phyloP scores from a whole-genome alignment of 2,888 invertebrate genomes.

The Vandiemenella viatica region DNA sequence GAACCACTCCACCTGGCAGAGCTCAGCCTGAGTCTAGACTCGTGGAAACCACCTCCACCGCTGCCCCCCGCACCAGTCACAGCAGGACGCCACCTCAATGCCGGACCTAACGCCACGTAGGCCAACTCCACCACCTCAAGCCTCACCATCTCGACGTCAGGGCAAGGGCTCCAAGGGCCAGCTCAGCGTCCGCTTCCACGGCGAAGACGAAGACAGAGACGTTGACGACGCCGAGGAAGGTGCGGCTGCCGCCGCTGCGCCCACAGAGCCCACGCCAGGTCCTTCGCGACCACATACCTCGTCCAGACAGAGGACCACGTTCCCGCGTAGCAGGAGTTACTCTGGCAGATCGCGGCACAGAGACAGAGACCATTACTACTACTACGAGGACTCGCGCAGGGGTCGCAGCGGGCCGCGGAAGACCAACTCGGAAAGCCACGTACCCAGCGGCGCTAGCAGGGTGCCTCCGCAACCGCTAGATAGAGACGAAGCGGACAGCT shows the following conservation, averaged over 20 bases:
- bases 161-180: constrained; percentile 23
- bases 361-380: constrained; percentile 15
- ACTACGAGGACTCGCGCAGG: constrained; percentile 27
- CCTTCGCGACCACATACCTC: constrained; percentile 3
- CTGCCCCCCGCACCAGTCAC: too few species aligned
- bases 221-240: constrained; percentile 1
- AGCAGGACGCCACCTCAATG: constrained; percentile 32
- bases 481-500: constrained; percentile 59
- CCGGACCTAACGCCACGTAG: constrained; percentile 37
- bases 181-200: constrained; percentile 38
- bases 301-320: constrained; percentile 12
- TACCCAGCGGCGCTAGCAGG: constrained; percentile 35
- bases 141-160: too few species aligned
- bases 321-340: constrained; percentile 19
- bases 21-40: constrained; percentile 36
- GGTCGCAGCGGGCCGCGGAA: constrained; percentile 29
- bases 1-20: constrained; percentile 43
- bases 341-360: constrained; percentile 12
- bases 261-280: not conserved
- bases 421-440: constrained; percentile 25
- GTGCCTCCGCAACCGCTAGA: constrained; percentile 21
- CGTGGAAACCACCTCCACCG: constrained; percentile 33
- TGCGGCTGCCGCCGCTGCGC: not conserved
- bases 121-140: constrained; percentile 8
- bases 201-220: constrained; percentile 15